Evolutionary conservation across 2,888 invertebrate species (phyloP).

Genomic region (Nasonovia ribisnigri): DNA sequence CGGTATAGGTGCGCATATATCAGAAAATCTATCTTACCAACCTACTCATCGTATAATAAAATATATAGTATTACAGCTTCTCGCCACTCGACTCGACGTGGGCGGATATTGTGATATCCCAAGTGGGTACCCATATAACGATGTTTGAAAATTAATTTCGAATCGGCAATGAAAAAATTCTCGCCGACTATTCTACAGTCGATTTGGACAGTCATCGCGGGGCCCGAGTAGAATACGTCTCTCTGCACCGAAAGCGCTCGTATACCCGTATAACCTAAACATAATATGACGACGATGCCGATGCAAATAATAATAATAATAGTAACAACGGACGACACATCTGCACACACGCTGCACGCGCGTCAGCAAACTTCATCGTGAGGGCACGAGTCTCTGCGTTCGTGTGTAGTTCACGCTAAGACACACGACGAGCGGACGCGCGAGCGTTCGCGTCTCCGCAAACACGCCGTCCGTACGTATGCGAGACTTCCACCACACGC

Average conservation of each 20-base stretch:
- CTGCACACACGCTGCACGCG: background rate
- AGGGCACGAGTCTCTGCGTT: background rate
- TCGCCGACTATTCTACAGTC: background rate
- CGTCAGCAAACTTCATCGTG: background rate
- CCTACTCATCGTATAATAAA: background rate
- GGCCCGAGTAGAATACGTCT: background rate
- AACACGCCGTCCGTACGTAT: background rate
- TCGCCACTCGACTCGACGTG: background rate
- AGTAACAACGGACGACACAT: background rate
- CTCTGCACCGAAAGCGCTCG: background rate
- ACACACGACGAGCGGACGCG: background rate
- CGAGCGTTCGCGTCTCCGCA: background rate
- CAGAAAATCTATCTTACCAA: background rate
- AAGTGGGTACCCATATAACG: background rate
- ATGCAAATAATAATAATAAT: background rate
- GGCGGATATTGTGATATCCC: background rate
- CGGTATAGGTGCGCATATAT: background rate
- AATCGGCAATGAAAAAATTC: background rate
- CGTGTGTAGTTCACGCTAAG: slow-evolving; percentile 40
- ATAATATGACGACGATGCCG: background rate
- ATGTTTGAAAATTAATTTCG: background rate
- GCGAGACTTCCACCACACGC: slow-evolving; percentile 36
- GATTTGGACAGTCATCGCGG: background rate
- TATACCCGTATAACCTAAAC: background rate
- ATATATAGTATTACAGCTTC: background rate